Evolutionary conservation across 2,113 vertebrate species (phyloP), one percentile per base, ranked within the genome.

Genomic region (Glaucidium brasilianum): DNA sequence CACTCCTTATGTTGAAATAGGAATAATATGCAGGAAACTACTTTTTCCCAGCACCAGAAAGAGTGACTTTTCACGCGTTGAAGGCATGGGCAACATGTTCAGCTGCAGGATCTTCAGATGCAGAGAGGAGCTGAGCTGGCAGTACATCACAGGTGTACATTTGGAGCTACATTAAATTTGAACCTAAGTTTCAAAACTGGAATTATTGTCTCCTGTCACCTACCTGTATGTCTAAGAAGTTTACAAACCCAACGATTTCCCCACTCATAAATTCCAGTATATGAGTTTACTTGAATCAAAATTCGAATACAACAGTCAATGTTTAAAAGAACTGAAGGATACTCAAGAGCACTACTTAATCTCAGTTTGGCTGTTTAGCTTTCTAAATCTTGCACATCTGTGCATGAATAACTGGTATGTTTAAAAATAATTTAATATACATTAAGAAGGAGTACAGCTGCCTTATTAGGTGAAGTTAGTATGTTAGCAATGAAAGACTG

Each of bases 401-500:
- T 71, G 69, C 53, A 56, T 25, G 53, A 90, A 59, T 6, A 62
- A 59, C 53, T 41, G 15, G 43, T 13, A 43, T 41, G 66, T 75
- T 94, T 89, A 85, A 94, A 90, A 96, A 81, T 55, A 87, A 94
- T 34, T 43, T 52, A 94, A 88, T 87, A 15, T 37, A 67, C 10
- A 9, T 62, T 80, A n/a, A 87, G 52, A 66, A 68, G 90, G 17
- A 86, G 16, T 64, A 89, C 59, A 95, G 82, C 77, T 95, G 76
- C 58, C 64, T 94, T 91, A 76, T 72, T 78, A 84, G 85, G 83
- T 87, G 64, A 95, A 74, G 94, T 47, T 88, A 95, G 45, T 69
- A 68, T 8, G 4, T 64, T 85, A 67, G 83, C 83, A 96, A 96
- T 78, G 21, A 95, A 96, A 96, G 94, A 95, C 76, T 85, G 74